Conservation (phyloP, 1,140 invertebrate species). For the Andrena cerasifolii region DNA sequence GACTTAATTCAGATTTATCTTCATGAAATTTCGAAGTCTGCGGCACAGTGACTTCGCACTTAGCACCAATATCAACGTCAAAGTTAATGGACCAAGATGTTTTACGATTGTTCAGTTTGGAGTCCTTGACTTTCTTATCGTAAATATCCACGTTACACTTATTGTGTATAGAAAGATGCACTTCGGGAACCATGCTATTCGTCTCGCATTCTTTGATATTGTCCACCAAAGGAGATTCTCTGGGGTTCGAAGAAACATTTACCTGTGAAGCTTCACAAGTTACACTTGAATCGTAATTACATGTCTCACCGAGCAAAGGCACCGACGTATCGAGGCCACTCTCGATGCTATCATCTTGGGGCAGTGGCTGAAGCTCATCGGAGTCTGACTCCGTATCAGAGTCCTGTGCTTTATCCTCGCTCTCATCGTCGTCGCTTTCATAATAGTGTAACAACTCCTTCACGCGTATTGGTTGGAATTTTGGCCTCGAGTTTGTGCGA, state of each 20-base stretch:
- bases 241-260: not conserved
- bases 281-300: not conserved
- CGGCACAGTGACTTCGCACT: not conserved
- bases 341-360: constrained; percentile 18
- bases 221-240: not conserved
- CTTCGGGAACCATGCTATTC: not conserved
- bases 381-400: constrained; percentile 61
- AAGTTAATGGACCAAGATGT: not conserved
- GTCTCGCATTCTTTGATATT: not conserved
- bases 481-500: constrained; percentile 55
- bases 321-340: constrained; percentile 3
- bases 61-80: not conserved
- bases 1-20: not conserved
- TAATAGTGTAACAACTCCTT: constrained; percentile 64
- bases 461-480: constrained; percentile 70
- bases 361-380: constrained; percentile 52
- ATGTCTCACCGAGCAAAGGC: not conserved
- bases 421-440: constrained; percentile 70
- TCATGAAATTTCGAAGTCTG: not conserved
- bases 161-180: not conserved
- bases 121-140: not conserved
- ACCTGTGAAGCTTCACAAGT: not conserved
- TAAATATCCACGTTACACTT: not conserved
- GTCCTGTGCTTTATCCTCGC: constrained; percentile 59
- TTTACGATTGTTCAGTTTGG: not conserved